Conservation (phyloP, 1,140 invertebrate species). For the Musca domestica region DNA sequence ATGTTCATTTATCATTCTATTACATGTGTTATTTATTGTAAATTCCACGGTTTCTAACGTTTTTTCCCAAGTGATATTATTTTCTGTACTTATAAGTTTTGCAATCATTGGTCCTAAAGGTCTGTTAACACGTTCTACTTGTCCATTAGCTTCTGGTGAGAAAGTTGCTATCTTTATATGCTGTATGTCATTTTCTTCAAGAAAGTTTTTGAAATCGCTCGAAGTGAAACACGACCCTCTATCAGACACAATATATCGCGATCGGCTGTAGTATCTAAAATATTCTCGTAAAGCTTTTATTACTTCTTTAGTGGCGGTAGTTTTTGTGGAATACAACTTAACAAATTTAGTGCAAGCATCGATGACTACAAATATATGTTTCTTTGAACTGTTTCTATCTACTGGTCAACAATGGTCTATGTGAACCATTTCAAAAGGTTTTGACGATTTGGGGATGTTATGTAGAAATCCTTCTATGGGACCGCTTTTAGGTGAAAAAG, state of each 20-base stretch:
- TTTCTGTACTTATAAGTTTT: background rate
- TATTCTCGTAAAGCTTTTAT: constrained; percentile 31
- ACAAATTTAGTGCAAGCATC: constrained; percentile 38
- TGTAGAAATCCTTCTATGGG: constrained; percentile 40
- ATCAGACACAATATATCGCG: constrained; percentile 34
- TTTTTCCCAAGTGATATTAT: no score
- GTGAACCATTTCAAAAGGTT: constrained; percentile 36
- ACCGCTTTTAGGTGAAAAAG: constrained; percentile 32
- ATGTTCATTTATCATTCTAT: no score
- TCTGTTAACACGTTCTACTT: constrained; percentile 21
- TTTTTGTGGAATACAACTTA: constrained; percentile 24
- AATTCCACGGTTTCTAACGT: no score
- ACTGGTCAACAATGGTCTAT: constrained; percentile 41
- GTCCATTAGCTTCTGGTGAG: constrained; percentile 30
- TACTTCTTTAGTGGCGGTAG: constrained; percentile 32
- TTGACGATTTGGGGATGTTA: constrained; percentile 33
- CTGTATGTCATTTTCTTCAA: constrained; percentile 24
- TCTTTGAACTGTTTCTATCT: constrained; percentile 49
- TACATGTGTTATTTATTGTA: no score
- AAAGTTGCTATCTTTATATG: constrained; percentile 28
- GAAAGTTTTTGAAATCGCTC: constrained; percentile 31
- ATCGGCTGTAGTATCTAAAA: constrained; percentile 30
- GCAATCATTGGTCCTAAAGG: background rate
- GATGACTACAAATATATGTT: constrained; percentile 54
- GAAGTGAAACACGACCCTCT: constrained; percentile 39